These are phyloP conservation scores for Entomobrya multifasciata DNA, from an alignment of 2,888 invertebrate species.

Conservation along the genomic window DNA sequence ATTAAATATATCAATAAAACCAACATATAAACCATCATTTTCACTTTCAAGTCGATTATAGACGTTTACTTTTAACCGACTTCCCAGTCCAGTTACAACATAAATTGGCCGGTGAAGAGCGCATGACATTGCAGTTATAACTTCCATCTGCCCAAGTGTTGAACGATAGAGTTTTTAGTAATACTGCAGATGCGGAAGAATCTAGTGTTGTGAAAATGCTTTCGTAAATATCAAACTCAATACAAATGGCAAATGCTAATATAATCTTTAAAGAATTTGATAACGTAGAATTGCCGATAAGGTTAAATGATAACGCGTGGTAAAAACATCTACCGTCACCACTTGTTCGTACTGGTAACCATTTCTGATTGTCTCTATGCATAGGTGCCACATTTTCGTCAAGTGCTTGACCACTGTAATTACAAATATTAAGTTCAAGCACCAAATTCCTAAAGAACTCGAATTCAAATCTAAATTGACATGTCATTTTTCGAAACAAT, in stretches of 20 bases:
- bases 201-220: background rate
- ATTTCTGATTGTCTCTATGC: background rate
- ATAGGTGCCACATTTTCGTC: background rate
- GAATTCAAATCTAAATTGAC: background rate
- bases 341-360: background rate
- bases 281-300: background rate
- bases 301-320: background rate
- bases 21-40: background rate
- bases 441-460: background rate
- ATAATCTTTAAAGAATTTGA: background rate
- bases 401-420: background rate
- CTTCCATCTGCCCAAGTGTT: slow-evolving; percentile 4
- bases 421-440: background rate
- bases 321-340: background rate
- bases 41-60: slow-evolving; percentile 11
- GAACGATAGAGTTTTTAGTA: background rate
- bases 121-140: background rate
- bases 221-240: background rate
- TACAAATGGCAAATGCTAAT: background rate
- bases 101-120: background rate
- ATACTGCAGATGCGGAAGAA: background rate
- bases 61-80: background rate
- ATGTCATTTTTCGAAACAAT: background rate
- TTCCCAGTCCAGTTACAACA: background rate
- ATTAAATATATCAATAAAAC: background rate